A percentile compares a stretch with the other conserved stretches of the same genome.
phyloP scores from a whole-genome alignment of 2,797 vertebrate species.

The Clarias platycephalus region DNA sequence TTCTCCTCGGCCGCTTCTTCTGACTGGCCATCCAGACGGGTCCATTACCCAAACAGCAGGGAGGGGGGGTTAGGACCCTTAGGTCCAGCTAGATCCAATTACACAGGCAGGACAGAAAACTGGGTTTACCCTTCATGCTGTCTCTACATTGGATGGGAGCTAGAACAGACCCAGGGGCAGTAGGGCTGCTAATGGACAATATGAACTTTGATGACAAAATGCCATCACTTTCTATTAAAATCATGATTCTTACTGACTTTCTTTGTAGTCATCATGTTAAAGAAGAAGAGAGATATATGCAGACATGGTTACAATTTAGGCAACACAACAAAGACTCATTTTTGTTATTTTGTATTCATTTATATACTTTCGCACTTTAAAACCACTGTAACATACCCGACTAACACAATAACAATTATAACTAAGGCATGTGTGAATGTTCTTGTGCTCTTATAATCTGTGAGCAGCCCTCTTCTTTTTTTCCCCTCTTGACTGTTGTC shows the following conservation, averaged over 20 bases:
- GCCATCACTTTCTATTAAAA: not conserved
- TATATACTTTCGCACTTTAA: not conserved
- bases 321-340: not conserved
- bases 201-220: not conserved
- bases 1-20: conserved; percentile 60
- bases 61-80: conserved; percentile 63
- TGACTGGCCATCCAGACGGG: conserved; percentile 46
- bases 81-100: conserved; percentile 66
- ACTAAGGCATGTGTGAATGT: not conserved
- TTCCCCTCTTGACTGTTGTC: not conserved
- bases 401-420: not conserved
- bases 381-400: not conserved
- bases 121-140: conserved; percentile 37
- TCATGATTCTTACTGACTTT: not conserved
- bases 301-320: not conserved
- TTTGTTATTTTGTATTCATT: not conserved
- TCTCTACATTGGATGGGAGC: conserved; percentile 17
- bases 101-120: conserved; percentile 58
- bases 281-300: not conserved
- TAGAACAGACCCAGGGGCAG: conserved; percentile 9
- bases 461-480: conserved; percentile 7
- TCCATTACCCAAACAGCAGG: conserved; percentile 63
- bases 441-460: conserved; percentile 39
- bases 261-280: not conserved
- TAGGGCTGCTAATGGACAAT: not conserved